Evolutionary conservation across 2,888 invertebrate species (phyloP).

Genomic region (Mechanitis mazaeus): DNA sequence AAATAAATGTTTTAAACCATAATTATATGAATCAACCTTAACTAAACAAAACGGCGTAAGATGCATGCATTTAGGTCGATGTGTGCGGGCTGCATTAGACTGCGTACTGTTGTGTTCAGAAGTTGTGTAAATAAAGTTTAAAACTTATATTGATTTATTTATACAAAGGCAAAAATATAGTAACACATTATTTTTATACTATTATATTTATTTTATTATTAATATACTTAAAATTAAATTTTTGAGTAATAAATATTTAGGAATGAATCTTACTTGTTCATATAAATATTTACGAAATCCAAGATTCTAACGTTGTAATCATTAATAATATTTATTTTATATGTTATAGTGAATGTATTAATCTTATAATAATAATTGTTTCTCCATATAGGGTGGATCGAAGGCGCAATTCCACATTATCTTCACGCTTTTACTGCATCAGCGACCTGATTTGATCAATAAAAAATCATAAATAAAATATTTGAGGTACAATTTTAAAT

Average conservation of each 20-base stretch:
- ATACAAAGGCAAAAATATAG: no score
- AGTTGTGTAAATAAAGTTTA: no score
- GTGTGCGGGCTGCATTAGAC: slow-evolving; percentile 50
- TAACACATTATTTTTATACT: no score
- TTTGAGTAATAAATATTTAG: no score
- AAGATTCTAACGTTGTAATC: not conserved
- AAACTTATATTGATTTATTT: no score
- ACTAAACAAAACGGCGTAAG: slow-evolving; percentile 23
- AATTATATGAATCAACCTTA: no score
- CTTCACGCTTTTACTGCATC: slow-evolving; percentile 45
- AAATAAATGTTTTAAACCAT: no score
- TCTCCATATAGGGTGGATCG: slow-evolving; percentile 62
- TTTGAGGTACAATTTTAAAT: slow-evolving; percentile 32
- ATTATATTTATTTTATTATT: no score
- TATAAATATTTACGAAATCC: not conserved
- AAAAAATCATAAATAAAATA: slow-evolving; percentile 25
- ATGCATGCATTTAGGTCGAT: slow-evolving; percentile 46
- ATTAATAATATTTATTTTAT: not conserved
- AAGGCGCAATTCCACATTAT: slow-evolving; percentile 66
- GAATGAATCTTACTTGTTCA: not conserved
- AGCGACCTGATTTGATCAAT: slow-evolving; percentile 44
- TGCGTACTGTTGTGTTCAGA: not conserved
- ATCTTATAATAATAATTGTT: slow-evolving; percentile 22
- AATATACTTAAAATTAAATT: no score
- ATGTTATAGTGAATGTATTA: not conserved